A percentile compares a stretch with the other conserved stretches of the same genome.
These are phyloP conservation scores for Drosophila obscura DNA, from an alignment of 1,140 invertebrate species.

Conservation along the genomic window DNA sequence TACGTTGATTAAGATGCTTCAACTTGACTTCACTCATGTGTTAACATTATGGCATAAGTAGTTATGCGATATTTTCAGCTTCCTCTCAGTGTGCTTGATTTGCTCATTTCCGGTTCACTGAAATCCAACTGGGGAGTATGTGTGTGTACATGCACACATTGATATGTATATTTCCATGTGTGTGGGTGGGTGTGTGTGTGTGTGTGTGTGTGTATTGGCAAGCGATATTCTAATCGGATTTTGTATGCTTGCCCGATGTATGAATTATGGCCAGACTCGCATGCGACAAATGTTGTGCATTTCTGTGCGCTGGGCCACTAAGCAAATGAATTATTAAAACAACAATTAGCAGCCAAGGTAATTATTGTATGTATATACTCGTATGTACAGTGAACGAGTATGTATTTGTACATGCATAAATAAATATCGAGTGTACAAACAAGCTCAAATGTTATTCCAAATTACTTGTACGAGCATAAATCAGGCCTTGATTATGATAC, in stretches of 20 bases:
- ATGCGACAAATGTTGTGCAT: slow-evolving; percentile 12
- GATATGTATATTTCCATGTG: background rate
- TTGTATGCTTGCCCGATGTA: slow-evolving; percentile 58
- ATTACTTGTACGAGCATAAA: no score
- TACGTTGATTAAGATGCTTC: slow-evolving; percentile 68
- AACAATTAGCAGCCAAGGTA: slow-evolving; percentile 63
- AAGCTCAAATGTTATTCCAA: no score
- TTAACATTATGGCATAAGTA: slow-evolving; percentile 42
- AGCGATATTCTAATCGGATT: slow-evolving; percentile 75
- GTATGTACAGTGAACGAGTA: background rate
- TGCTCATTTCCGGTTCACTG: slow-evolving; percentile 75
- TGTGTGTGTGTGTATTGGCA: slow-evolving; percentile 37
- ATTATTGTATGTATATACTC: slow-evolving; percentile 37
- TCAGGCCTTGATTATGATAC: no score
- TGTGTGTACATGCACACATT: background rate
- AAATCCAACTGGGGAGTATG: slow-evolving; percentile 35
- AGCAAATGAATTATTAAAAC: slow-evolving; percentile 58
- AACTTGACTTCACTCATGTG: slow-evolving; percentile 72
- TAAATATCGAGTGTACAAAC: no score
- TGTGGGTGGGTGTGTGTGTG: background rate
- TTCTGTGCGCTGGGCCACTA: slow-evolving; percentile 9
- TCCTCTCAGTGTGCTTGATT: slow-evolving; percentile 60
- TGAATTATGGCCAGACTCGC: slow-evolving; percentile 36
- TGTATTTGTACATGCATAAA: background rate
- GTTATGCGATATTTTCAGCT: slow-evolving; percentile 27